Evolutionary conservation across 2,113 vertebrate genomes (phyloP).

Genomic region (Pyrgilauda ruficollis): DNA sequence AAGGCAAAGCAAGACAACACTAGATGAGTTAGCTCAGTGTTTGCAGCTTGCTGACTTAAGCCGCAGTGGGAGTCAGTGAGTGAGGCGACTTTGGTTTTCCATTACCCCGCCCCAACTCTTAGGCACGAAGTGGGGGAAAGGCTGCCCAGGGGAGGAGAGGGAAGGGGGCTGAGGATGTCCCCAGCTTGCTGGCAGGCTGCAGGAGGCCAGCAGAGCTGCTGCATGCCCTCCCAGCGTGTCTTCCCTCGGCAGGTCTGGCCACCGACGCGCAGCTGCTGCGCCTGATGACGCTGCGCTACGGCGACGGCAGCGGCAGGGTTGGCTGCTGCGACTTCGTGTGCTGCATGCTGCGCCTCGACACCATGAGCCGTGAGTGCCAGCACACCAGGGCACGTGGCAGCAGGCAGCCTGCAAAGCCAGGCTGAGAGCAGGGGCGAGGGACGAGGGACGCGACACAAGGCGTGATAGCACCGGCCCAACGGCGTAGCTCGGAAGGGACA

Average conservation of each 20-base stretch:
- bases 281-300: conserved; percentile 64
- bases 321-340: conserved; percentile 68
- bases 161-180: too few relatives aligned
- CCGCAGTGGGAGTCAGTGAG: neutral
- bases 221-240: accelerated
- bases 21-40: neutral
- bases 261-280: neutral
- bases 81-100: neutral
- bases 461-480: accelerated
- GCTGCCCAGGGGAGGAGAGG: neutral
- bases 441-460: accelerated
- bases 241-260: conserved; percentile 9
- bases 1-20: neutral
- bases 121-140: neutral
- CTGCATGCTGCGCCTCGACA: conserved; percentile 73
- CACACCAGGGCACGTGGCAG: neutral
- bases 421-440: neutral
- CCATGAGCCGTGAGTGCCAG: conserved; percentile 68
- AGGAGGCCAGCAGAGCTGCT: accelerated
- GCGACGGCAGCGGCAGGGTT: neutral
- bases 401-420: neutral
- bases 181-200: neutral
- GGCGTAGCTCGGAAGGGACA: accelerated
- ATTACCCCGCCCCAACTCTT: accelerated
- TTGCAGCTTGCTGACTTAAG: neutral